Percentiles rank a stretch among this genome's conserved stretches.
phyloP scores from a whole-genome alignment of 2,797 vertebrate genomes.

The Champsocephalus gunnari region DNA sequence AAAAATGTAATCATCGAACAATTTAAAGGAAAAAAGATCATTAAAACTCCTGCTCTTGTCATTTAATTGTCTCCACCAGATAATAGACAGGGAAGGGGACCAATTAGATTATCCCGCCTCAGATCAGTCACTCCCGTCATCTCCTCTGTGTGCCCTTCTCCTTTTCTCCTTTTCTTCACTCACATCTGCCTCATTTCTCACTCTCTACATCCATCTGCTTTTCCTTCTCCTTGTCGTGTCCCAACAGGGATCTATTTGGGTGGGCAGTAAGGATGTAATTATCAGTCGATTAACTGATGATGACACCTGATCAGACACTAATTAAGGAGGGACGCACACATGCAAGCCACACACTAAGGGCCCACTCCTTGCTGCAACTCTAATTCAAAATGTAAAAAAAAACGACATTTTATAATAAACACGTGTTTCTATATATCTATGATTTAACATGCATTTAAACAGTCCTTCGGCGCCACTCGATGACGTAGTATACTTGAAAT shows the following conservation, averaged over 20 bases:
- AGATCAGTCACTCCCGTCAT: constrained; percentile 40
- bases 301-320: constrained; percentile 66
- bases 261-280: constrained; percentile 57
- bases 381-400: constrained; percentile 14
- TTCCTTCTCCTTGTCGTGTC: constrained; percentile 2
- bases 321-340: constrained; percentile 35
- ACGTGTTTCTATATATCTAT: too few relatives aligned
- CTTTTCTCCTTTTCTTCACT: neutral
- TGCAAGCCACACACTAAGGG: constrained; percentile 6
- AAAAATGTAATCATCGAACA: neutral
- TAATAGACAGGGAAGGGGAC: constrained; percentile 38
- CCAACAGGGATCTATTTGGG: constrained; percentile 36
- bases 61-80: constrained; percentile 49
- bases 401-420: neutral
- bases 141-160: constrained; percentile 30
- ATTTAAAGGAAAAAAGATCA: neutral
- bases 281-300: constrained; percentile 66
- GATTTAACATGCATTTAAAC: too few relatives aligned
- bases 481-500: too few relatives aligned
- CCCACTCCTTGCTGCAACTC: constrained; percentile 9
- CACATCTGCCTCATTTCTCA: constrained; percentile 14
- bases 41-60: constrained; percentile 15
- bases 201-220: constrained; percentile 26
- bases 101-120: constrained; percentile 51
- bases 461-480: too few relatives aligned